Conservation (phyloP, 2,888 invertebrate genomes). For the Dicycla oo region DNA sequence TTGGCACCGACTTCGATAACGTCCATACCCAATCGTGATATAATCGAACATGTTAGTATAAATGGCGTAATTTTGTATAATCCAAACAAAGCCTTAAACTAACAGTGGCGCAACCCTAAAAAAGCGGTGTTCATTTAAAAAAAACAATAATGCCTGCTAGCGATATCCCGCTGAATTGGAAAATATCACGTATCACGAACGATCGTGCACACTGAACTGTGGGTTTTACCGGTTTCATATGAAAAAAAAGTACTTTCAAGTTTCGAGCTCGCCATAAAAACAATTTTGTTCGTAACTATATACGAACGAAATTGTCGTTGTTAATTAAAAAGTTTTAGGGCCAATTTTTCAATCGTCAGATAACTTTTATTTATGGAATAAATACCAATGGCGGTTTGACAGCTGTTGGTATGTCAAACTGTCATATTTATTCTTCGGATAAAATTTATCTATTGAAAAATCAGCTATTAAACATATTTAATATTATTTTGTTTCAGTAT, state of each 20-base stretch:
- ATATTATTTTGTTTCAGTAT: neutral
- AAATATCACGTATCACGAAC: slow-evolving; percentile 36
- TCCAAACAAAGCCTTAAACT: slow-evolving; percentile 1
- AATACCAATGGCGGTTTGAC: too few species aligned
- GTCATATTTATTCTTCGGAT: too few species aligned
- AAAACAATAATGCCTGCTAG: neutral
- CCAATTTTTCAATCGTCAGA: too few species aligned
- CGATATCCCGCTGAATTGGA: slow-evolving; percentile 8
- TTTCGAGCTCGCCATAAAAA: neutral
- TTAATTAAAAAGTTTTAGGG: neutral
- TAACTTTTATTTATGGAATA: too few species aligned
- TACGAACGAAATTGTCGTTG: neutral
- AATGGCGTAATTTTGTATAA: too few species aligned
- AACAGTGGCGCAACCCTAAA: too few species aligned
- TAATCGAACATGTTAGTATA: too few species aligned
- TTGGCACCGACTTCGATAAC: neutral
- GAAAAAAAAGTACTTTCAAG: neutral
- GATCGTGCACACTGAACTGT: slow-evolving; percentile 13
- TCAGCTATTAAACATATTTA: neutral
- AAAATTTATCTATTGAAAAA: too few species aligned
- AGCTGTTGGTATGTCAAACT: too few species aligned
- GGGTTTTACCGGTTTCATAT: neutral
- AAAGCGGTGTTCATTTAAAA: neutral
- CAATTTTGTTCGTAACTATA: too few species aligned
- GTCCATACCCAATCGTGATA: neutral